phyloP scores from a whole-genome alignment of 2,888 invertebrate species.

The Beris chalybata region DNA sequence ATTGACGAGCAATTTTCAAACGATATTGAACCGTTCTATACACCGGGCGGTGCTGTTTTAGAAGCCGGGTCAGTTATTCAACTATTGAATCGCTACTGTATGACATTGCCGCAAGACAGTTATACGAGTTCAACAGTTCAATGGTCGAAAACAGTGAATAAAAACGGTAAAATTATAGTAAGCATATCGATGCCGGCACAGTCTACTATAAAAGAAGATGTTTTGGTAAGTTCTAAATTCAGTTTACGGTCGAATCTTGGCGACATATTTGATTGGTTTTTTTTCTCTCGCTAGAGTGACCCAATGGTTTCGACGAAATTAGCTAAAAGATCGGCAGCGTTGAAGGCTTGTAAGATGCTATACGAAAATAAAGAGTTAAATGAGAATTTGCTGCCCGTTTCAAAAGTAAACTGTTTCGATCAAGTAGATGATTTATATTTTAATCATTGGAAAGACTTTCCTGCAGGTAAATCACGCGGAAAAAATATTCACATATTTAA shows the following conservation, averaged over 20 bases:
- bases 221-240: constrained; percentile 62
- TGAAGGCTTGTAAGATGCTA: constrained; percentile 72
- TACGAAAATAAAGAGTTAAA: constrained; percentile 73
- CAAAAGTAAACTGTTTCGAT: constrained; percentile 46
- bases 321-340: constrained; percentile 83
- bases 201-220: constrained; percentile 70
- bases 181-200: constrained; percentile 74
- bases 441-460: constrained; percentile 61
- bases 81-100: constrained; percentile 80
- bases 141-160: constrained; percentile 50
- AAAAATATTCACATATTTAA: no score
- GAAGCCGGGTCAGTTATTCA: constrained; percentile 44
- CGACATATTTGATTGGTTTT: not conserved
- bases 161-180: constrained; percentile 50
- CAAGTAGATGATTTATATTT: constrained; percentile 60
- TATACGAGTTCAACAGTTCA: constrained; percentile 64
- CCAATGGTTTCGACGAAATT: constrained; percentile 60
- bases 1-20: constrained; percentile 62
- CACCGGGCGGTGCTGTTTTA: constrained; percentile 46
- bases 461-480: constrained; percentile 21
- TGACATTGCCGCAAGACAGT: constrained; percentile 73
- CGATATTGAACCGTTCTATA: constrained; percentile 45
- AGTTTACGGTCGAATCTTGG: not conserved
- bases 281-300: constrained; percentile 60
- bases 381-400: constrained; percentile 68